Conservation (phyloP, 1,140 invertebrate genomes). For the Papilio aristodemus region DNA sequence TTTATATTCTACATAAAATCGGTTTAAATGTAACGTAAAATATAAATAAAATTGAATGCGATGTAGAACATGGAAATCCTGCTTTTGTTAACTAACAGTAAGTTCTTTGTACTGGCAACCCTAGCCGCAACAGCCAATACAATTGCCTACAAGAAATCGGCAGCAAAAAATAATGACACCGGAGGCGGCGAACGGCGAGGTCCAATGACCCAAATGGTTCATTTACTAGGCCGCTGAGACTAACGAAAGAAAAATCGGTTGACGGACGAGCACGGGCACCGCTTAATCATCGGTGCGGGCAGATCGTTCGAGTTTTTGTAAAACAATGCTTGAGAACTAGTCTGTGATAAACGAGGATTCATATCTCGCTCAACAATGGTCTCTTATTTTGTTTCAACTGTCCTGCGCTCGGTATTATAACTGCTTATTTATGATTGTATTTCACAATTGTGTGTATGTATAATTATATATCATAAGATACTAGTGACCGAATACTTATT, state of each 20-base stretch:
- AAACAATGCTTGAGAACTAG: conserved; percentile 31
- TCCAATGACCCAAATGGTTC: conserved; percentile 78
- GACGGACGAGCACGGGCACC: conserved; percentile 38
- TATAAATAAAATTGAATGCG: too few species aligned
- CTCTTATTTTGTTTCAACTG: not conserved
- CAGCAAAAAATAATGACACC: conserved; percentile 71
- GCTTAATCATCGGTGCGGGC: conserved; percentile 6
- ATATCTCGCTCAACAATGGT: conserved; percentile 22
- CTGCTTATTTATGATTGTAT: not conserved
- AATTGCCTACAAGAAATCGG: conserved; percentile 59
- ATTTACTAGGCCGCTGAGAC: conserved; percentile 66
- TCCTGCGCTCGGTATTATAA: not conserved
- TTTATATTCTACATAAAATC: too few species aligned
- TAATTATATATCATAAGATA: not conserved
- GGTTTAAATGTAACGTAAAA: too few species aligned
- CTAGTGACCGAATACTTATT: not conserved
- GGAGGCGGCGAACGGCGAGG: conserved; percentile 70
- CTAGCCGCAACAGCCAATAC: conserved; percentile 39
- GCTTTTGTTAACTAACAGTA: not conserved
- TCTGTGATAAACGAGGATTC: conserved; percentile 19
- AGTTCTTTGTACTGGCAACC: conserved; percentile 6
- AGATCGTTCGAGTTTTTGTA: conserved; percentile 23
- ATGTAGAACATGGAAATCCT: not conserved
- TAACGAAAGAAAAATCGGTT: conserved; percentile 76
- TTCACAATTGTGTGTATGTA: not conserved